These are phyloP conservation scores for Tribolium madens DNA, from an alignment of 1,140 invertebrate species.

Conservation along the genomic window DNA sequence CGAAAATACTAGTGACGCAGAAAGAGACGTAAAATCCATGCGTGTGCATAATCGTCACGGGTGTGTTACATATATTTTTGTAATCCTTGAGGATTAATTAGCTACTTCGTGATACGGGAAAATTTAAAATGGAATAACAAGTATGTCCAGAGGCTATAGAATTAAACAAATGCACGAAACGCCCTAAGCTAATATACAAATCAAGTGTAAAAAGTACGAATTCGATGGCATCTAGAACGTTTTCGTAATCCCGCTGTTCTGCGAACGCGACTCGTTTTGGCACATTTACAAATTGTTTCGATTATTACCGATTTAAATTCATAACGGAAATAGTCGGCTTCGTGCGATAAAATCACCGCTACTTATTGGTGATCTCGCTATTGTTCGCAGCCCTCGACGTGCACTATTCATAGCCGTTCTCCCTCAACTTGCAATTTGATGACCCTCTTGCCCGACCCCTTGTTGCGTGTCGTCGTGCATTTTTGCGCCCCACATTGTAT, in stretches of 20 bases:
- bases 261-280: slow-evolving; percentile 5
- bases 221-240: slow-evolving; percentile 19
- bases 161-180: slow-evolving; percentile 47
- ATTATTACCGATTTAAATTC: slow-evolving; percentile 29
- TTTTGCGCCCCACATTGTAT: slow-evolving; percentile 25
- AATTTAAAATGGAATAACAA: slow-evolving; percentile 49
- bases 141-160: slow-evolving; percentile 42
- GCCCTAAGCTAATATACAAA: slow-evolving; percentile 32
- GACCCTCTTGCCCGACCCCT: slow-evolving; percentile 4
- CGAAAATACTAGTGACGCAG: slow-evolving; percentile 13
- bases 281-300: slow-evolving; percentile 31
- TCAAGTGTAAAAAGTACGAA: slow-evolving; percentile 20
- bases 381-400: not conserved
- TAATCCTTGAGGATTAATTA: slow-evolving; percentile 45
- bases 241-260: slow-evolving; percentile 4
- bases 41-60: slow-evolving; percentile 42
- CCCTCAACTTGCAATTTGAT: slow-evolving; percentile 3
- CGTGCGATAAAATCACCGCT: slow-evolving; percentile 15
- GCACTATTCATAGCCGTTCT: not conserved
- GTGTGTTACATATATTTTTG: slow-evolving; percentile 47
- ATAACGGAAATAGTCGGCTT: slow-evolving; percentile 23
- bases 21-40: slow-evolving; percentile 33
- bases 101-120: slow-evolving; percentile 46
- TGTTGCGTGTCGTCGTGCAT: slow-evolving; percentile 16
- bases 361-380: not conserved